Evolutionary conservation across 2,113 vertebrate genomes (phyloP).

Genomic region (Cervus canadensis): DNA sequence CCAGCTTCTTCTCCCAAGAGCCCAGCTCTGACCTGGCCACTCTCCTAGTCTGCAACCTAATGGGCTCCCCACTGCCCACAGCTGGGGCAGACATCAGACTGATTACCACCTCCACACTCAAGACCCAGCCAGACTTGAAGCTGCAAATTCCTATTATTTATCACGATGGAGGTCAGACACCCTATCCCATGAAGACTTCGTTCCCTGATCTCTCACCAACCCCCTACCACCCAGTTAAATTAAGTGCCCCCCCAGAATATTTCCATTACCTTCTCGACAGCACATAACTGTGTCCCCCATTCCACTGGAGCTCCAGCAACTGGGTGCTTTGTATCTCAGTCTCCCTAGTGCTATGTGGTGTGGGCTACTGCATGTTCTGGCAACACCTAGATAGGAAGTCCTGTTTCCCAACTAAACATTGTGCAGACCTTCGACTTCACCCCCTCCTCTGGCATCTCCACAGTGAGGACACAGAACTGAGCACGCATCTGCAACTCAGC

Average conservation of each 20-base stretch:
- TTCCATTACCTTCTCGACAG: not conserved
- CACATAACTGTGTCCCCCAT: not conserved
- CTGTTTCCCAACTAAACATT: not conserved
- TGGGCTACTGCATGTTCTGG: constrained; percentile 5
- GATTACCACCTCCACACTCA: not conserved
- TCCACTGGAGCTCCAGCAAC: not conserved
- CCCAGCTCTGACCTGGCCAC: not conserved
- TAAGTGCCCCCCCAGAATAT: not conserved
- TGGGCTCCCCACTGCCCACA: not conserved
- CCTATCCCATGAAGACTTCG: not conserved
- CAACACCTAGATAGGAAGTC: not conserved
- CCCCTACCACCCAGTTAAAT: not conserved
- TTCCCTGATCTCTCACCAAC: not conserved
- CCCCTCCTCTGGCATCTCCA: not conserved
- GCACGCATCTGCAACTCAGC: not conserved
- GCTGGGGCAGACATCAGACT: not conserved
- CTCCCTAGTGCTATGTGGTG: not conserved
- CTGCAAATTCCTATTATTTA: not conserved
- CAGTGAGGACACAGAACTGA: not conserved
- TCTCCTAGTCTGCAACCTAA: not conserved
- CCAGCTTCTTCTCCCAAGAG: constrained; percentile 9
- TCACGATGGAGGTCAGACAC: not conserved
- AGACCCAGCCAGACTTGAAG: not conserved
- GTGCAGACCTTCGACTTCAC: not conserved
- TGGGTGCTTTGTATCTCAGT: not conserved